Percentiles rank a stretch among this genome's conserved stretches.
phyloP scores from a whole-genome alignment of 2,888 invertebrate species.

The Mesoligia furuncula region DNA sequence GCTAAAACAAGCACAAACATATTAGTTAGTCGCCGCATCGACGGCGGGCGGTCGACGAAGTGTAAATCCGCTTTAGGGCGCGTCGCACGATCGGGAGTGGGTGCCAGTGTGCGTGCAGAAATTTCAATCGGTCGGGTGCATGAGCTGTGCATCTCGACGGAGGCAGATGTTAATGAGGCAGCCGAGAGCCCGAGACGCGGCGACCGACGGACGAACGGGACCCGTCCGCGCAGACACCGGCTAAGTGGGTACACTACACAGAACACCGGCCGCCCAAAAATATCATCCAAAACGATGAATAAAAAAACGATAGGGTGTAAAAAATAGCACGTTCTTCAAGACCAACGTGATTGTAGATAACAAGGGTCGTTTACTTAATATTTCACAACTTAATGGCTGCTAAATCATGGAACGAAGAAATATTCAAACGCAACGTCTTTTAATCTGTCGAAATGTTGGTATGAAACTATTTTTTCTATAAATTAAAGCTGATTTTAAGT shows the following conservation, averaged over 20 bases:
- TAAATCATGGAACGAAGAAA: conserved; percentile 23
- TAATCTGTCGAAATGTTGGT: conserved; percentile 4
- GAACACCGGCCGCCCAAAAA: conserved; percentile 52
- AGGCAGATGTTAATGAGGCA: conserved; percentile 85
- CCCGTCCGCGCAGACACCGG: conserved; percentile 61
- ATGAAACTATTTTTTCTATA: not conserved
- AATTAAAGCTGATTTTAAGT: conserved; percentile 14
- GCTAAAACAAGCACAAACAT: conserved; percentile 54
- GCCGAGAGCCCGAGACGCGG: conserved; percentile 56
- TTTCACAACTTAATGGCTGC: conserved; percentile 27
- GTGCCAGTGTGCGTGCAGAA: conserved; percentile 81
- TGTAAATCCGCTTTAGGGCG: conserved; percentile 82
- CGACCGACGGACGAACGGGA: conserved; percentile 66
- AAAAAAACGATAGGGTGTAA: conserved; percentile 24
- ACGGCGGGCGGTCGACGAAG: conserved; percentile 68
- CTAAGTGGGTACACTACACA: conserved; percentile 67
- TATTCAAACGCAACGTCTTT: conserved; percentile 57
- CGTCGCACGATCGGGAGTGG: conserved; percentile 72
- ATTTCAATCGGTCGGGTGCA: conserved; percentile 78
- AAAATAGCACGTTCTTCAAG: conserved; percentile 28
- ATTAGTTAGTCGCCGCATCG: conserved; percentile 59
- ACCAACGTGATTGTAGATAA: conserved; percentile 11
- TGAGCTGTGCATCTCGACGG: conserved; percentile 75
- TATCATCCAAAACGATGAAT: conserved; percentile 22
- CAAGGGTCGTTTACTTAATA: conserved; percentile 27